Base-by-base conservation (phyloP, 1,140 invertebrate genomes). In the Medauroidea extradentata region DNA sequence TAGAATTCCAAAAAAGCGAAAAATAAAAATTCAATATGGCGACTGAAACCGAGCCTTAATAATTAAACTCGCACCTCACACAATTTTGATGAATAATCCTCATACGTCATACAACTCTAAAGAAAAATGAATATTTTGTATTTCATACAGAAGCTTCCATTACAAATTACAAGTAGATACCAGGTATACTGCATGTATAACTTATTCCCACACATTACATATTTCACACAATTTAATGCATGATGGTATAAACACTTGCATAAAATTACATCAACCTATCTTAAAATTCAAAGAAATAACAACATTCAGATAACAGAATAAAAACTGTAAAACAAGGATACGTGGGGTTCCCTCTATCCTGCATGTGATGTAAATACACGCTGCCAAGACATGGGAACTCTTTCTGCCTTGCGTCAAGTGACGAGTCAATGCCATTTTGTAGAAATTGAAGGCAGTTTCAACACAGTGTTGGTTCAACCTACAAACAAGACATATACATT, bases 291-390 rank as follows among this genome's bases (percentile, higher is more conserved):
- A 11, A 39, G n/a, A 11, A 39, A 46, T 46, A 46, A 46, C 13
- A 7, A 4, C 16, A 19, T 46, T 46, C 25, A 25, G 14, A 19
- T 19, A n/a, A 2, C 18, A 29, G 4, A 29, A 19, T 2, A 16
- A 18, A n/a, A 16, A 18, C 9, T 51, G 18, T 29, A 8, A 51
- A 61, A 59, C 81, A 89, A 90, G 84, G 85, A 91, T 92, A 93
- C 91, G 95, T 62, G 92, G 85, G 60, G 95, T 98, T 57, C 87
- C 89, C 78, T 98, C 94, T 19, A 90, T 91, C 60, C 97, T 81
- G 69, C 96, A 99, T 2, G 94, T 96, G 63, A 99, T 93, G 69
- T 99, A 99, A 8, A 99, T 86, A 79, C 96, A 99, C 43, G 97
- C 95, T 55, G 96, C 96, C 72, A 96, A 87, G 58, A 99, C 94